Conservation (phyloP, 1,140 invertebrate species). For the Dryas iulia region DNA sequence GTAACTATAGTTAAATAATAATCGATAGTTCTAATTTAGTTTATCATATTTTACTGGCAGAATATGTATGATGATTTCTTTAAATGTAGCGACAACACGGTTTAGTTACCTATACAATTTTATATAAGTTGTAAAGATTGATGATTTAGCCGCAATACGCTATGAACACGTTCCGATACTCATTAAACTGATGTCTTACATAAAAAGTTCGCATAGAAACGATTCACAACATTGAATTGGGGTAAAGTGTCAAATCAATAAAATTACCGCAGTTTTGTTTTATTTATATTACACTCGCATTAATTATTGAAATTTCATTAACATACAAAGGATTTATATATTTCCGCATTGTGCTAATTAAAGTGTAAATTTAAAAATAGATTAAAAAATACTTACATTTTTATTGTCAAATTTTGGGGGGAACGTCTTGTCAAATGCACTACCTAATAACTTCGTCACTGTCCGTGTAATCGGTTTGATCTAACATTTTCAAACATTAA, state of each 20-base stretch:
- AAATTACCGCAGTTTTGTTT: slow-evolving; percentile 81
- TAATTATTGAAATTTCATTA: not conserved
- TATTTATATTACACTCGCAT: slow-evolving; percentile 10
- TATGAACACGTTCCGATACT: slow-evolving; percentile 16
- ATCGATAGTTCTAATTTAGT: not conserved
- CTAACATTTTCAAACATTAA: slow-evolving; percentile 73
- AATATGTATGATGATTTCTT: not conserved
- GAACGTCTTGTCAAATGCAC: slow-evolving; percentile 50
- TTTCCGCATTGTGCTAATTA: slow-evolving; percentile 2
- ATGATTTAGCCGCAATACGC: slow-evolving; percentile 10
- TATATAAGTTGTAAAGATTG: not conserved
- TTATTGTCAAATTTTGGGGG: slow-evolving; percentile 66
- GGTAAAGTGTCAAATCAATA: slow-evolving; percentile 78
- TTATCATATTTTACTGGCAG: not conserved
- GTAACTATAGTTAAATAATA: not conserved
- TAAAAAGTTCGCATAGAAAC: slow-evolving; percentile 40
- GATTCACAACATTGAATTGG: slow-evolving; percentile 63
- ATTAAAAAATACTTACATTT: slow-evolving; percentile 43
- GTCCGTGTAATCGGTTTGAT: slow-evolving; percentile 51
- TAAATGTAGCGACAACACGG: not conserved
- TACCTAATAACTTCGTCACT: slow-evolving; percentile 69
- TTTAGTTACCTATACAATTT: not conserved
- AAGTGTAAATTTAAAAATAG: slow-evolving; percentile 8
- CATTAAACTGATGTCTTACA: slow-evolving; percentile 36
- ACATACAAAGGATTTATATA: not conserved